Evolutionary conservation across 2,113 vertebrate genomes (phyloP), one percentile per base, ranked within the genome.

Genomic region (Pseudorasbora parva): DNA sequence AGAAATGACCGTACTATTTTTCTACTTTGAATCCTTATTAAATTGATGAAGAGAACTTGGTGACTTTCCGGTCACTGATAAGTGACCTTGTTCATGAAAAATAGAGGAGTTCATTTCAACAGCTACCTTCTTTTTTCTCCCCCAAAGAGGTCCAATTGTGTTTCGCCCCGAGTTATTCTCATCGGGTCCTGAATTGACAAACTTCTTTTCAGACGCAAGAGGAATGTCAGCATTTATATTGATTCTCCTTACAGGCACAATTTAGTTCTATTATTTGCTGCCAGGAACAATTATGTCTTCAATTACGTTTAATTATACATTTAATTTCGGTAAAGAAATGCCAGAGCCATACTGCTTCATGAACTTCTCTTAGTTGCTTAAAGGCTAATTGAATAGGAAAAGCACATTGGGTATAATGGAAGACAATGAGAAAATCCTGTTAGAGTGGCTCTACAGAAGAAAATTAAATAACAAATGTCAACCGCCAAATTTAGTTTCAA

Each of bases 1-100:
- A 97, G 96, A 96, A 97, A 98, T 96, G 96, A 95, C 96, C 96
- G 92, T 94, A 96, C 96, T 96, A 96, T 95, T 97, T 97, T 96
- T 95, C 94, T 95, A 95, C 95, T 96, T 96, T 96, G 93, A 94
- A 96, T 95, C 92, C 95, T 96, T 93, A 94, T 93, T 93, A 93
- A 94, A 93, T 92, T 98, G 96, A 98, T 97, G 95, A 96, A 97
- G 95, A 95, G 95, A 96, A 95, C 95, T 95, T 91, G 90, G 93
- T 94, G 95, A 95, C 95, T 96, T 97, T 95, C 94, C 93, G 89
- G 95, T 95, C 93, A 95, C 95, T 94, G 92, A 95, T 95, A 95
- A 95, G 93, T 96, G 96, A 98, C 97, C 96, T 97, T 97, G 94
- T 94, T 96, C 95, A 93, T 93, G 84, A 93, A 94, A 93, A 91